These are phyloP conservation scores for Heteromyza rotundicornis DNA, from an alignment of 2,888 invertebrate species.

Conservation along the genomic window DNA sequence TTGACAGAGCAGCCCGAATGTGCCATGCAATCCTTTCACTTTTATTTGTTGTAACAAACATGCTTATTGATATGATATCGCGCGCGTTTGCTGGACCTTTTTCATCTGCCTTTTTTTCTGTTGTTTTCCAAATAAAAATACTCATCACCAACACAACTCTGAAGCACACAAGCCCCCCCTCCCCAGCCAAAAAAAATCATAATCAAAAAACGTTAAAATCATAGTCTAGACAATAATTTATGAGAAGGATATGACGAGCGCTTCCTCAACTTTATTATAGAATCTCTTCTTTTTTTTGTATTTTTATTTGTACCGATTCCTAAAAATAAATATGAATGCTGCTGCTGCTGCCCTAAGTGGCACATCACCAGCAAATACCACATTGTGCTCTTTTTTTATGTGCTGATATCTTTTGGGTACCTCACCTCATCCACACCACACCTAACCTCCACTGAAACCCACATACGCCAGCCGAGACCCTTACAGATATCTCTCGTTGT, in stretches of 20 bases:
- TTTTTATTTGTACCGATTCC: not conserved
- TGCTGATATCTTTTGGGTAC: not conserved
- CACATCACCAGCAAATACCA: not conserved
- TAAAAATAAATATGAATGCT: no score
- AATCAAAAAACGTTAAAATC: slow-evolving; percentile 62
- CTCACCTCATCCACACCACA: not conserved
- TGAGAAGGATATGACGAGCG: slow-evolving; percentile 44
- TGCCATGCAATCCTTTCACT: not conserved
- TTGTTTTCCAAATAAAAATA: not conserved
- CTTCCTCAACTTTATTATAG: slow-evolving; percentile 25
- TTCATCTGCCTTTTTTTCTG: not conserved
- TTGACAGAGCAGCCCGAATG: not conserved
- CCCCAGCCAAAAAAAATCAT: slow-evolving; percentile 35
- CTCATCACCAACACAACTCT: not conserved
- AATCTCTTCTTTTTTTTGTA: not conserved
- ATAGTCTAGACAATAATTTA: slow-evolving; percentile 62
- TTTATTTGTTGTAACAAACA: not conserved
- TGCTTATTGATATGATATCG: slow-evolving; percentile 54
- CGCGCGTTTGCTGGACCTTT: no score
- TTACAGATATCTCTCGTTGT: not conserved
- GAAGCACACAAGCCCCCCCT: no score
- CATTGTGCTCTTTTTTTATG: not conserved
- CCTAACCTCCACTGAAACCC: no score
- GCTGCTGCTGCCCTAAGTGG: not conserved
- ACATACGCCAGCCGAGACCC: no score